Evolutionary conservation across 2,797 vertebrate species (phyloP).

Genomic region (Cynopterus sphinx): DNA sequence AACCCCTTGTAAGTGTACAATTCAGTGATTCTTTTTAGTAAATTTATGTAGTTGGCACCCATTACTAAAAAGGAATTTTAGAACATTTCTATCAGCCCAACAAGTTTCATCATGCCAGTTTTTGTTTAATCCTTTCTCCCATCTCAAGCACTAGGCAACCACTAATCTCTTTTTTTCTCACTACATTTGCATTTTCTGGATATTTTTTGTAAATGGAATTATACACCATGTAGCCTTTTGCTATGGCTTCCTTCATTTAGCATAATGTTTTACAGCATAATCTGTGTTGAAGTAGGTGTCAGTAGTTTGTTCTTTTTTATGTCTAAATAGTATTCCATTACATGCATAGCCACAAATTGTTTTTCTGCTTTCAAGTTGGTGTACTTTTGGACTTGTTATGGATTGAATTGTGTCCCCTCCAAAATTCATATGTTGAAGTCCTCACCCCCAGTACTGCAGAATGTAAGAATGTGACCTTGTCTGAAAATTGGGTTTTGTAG

Average conservation of each 20-base stretch:
- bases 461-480: background rate
- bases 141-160: background rate
- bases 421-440: background rate
- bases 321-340: background rate
- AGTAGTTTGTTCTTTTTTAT: background rate
- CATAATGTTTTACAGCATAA: background rate
- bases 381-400: background rate
- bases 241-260: background rate
- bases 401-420: background rate
- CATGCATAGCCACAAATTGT: background rate
- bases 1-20: background rate
- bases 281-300: background rate
- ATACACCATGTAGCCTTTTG: background rate
- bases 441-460: background rate
- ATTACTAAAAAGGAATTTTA: background rate
- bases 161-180: background rate
- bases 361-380: background rate
- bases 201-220: background rate
- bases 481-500: background rate
- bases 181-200: background rate
- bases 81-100: background rate
- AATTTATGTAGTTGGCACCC: background rate
- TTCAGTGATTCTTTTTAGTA: background rate
- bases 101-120: background rate
- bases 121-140: background rate